Base-by-base conservation (phyloP, 2,888 invertebrate genomes). In the Ferrisia virgata region DNA sequence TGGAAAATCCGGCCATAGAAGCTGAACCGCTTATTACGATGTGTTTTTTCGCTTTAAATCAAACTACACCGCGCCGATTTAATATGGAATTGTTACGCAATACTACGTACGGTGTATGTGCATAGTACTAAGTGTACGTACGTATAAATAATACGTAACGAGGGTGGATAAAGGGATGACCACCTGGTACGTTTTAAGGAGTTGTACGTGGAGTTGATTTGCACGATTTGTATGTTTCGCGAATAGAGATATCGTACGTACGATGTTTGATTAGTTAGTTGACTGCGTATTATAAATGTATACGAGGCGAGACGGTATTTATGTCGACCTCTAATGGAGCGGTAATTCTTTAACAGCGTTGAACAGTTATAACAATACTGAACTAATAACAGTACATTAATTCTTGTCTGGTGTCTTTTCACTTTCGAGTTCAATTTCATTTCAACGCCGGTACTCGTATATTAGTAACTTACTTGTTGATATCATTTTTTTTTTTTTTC, bases 371-470 rank as follows among this genome's bases (percentile, higher is more conserved):
- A 64, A 64, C 58, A 64, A 64, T 64, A 64, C 58, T 64, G 58
- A 64, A 72, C 72, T 33, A 72, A 72, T 72, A 72, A 72, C 72
- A 72, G 72, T 72, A 72, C 33, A 72, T 72, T 72, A 72, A 72
- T 72, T 72, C 72, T 72, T 31, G 31, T 36, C 72, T 72, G 9
- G n/a, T 64, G 64, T 64, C 64, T 72, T 72, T 72, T 72, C 72
- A 72, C 72, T 72, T 72, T 72, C 33, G 72, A 72, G 58, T 33
- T n/a, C 33, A 72, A 72, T 72, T 72, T 72, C 72, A 72, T 72
- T 33, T 72, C 33, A 36, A 64, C 47, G n/a, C n/a, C n/a, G n/a
- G n/a, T n/a, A n/a, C n/a, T n/a, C n/a, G n/a, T n/a, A n/a, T n/a
- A 64, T 25, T 28, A 47, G 47, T 47, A 18, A 18, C 25, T 64